These are phyloP conservation scores for Zoroaster sp. DNA, from an alignment of 53 echinoderm and acorn worm species.

Conservation along the genomic window DNA sequence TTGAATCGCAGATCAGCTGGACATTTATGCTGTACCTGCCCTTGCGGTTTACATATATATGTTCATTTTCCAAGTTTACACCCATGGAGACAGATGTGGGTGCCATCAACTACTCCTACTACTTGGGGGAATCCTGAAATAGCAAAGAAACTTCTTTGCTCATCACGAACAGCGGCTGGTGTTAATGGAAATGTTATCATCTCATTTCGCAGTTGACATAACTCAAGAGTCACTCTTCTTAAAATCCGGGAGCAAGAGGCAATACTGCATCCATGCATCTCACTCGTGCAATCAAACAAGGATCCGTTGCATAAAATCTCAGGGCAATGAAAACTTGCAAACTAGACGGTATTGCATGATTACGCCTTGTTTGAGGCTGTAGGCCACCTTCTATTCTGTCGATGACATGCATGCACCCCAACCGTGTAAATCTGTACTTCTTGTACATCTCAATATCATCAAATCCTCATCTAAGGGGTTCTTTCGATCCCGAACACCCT, in stretches of 20 bases:
- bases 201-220: neutral
- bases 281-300: neutral
- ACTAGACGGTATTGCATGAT: conserved; percentile 13
- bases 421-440: neutral
- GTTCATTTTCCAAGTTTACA: conserved; percentile 28
- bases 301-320: neutral
- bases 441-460: conserved; percentile 4
- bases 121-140: conserved; percentile 2
- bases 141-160: neutral
- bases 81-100: conserved; percentile 10
- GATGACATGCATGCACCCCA: neutral
- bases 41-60: conserved; percentile 23
- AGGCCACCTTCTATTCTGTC: neutral
- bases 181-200: conserved; percentile 1
- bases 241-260: neutral
- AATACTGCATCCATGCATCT: neutral
- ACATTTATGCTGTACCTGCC: conserved; percentile 3
- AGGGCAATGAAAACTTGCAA: conserved; percentile 26
- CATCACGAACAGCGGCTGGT: neutral
- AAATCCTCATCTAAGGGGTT: neutral
- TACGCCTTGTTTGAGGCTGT: neutral
- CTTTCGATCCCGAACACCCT: neutral
- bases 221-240: conserved; percentile 1
- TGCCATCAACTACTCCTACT: conserved; percentile 26
- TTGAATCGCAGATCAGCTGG: neutral